Conservation (phyloP, 2,888 invertebrate genomes). For the Elegia similella region DNA sequence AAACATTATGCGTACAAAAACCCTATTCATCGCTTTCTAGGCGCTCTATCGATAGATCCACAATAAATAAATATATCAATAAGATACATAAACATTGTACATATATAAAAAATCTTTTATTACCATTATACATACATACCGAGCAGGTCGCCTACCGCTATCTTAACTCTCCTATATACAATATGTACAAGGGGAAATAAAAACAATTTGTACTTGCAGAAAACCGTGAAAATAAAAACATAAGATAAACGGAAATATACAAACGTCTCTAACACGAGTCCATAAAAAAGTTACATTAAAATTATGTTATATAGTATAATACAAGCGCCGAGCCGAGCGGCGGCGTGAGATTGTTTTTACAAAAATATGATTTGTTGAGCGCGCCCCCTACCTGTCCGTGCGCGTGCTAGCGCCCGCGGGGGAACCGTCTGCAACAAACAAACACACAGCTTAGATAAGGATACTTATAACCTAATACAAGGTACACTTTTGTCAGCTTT, state of each 20-base stretch:
- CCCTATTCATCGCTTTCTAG: conserved; percentile 61
- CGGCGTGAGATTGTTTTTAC: conserved; percentile 58
- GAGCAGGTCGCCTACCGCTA: conserved; percentile 57
- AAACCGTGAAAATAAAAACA: conserved; percentile 70
- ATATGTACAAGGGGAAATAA: conserved; percentile 80
- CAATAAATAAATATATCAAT: conserved; percentile 74
- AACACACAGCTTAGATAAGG: conserved; percentile 5
- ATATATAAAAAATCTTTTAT: conserved; percentile 69
- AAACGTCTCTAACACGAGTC: conserved; percentile 45
- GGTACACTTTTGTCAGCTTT: too few relatives aligned
- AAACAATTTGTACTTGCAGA: conserved; percentile 83
- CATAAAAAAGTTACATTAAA: conserved; percentile 51
- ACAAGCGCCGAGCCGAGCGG: conserved; percentile 46
- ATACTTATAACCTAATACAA: too few relatives aligned
- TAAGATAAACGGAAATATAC: conserved; percentile 69
- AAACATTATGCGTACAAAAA: conserved; percentile 78
- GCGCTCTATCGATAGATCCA: conserved; percentile 60
- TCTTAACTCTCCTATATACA: conserved; percentile 74
- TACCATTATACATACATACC: conserved; percentile 64
- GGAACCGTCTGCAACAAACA: conserved; percentile 73
- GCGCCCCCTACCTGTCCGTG: conserved; percentile 59
- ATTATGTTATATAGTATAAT: conserved; percentile 45
- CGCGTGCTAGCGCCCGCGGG: conserved; percentile 80
- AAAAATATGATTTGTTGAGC: conserved; percentile 52
- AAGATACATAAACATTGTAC: conserved; percentile 73